Base-by-base conservation (phyloP, 1,140 invertebrate species). In the Chelonus insularis region DNA sequence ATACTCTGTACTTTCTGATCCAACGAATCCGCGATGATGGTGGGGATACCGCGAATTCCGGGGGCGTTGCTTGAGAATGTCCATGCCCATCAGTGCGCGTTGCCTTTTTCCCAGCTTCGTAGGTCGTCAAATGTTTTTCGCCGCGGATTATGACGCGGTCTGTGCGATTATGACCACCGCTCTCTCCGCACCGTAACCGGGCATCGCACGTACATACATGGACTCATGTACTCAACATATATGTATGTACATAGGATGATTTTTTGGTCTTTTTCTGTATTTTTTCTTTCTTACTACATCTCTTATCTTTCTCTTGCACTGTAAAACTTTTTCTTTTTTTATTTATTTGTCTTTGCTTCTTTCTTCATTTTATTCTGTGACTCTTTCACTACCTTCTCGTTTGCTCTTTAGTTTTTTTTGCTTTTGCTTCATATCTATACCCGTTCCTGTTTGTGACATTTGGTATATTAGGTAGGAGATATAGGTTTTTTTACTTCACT, bases 101-200 rank as follows among this genome's bases (percentile, higher is more conserved):
- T 66, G 57, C 59, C 52, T 37, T 63, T 62, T 61, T 62, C 18
- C 21, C 51, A 61, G 50, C 50, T 47, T 55, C 50, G 57, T 65
- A 50, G 69, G 71, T 78, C 75, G 72, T 79, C 75, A 79, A 81
- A 79, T 73, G 78, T 80, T 79, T 80, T 81, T 78, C 76, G 75
- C 76, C 77, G 71, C 75, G 73, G 79, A 81, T 81, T 81, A 81
- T 81, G 77, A 81, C 79, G 77, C 79, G 77, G 72, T 73, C 76
- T 81, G 78, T 72, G 79, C 76, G 79, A 81, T 81, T 80, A 80
- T 75, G 73, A 80, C 72, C 78, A 74, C 74, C 72, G 69, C 65
- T 68, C 65, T 20, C 50, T 48, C 21, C 21, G 20, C 20, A 34
- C 20, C 45, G 23, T 45, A 45, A n/a, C 29, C n/a, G 4, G 36